Evolutionary conservation across 2,113 vertebrate genomes (phyloP).

Genomic region (Grammatotria lemairii): DNA sequence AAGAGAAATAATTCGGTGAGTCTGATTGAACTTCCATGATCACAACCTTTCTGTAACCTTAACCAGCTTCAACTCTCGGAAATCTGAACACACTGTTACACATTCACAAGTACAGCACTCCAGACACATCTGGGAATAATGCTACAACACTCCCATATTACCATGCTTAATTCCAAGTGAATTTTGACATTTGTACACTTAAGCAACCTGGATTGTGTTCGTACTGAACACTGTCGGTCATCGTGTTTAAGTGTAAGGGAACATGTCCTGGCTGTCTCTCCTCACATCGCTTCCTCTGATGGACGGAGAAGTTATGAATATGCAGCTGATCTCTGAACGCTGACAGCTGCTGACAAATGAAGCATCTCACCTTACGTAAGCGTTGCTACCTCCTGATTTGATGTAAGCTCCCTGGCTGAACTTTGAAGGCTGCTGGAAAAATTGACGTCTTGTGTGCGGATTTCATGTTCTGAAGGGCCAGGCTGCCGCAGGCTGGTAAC

Average conservation of each 20-base stretch:
- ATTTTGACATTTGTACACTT: neutral
- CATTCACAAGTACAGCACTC: neutral
- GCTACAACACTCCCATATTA: neutral
- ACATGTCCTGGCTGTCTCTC: neutral
- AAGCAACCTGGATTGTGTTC: neutral
- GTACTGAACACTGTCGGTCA: neutral
- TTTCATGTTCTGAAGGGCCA: neutral
- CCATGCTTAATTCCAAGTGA: neutral
- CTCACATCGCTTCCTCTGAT: constrained; percentile 7
- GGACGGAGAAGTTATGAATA: constrained; percentile 27
- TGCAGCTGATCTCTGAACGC: constrained; percentile 3
- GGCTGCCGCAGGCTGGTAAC: neutral
- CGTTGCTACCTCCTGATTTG: neutral
- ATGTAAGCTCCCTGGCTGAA: neutral
- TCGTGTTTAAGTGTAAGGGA: neutral
- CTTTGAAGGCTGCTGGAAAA: neutral
- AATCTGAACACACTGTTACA: neutral
- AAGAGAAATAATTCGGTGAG: neutral
- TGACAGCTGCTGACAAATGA: constrained; percentile 13
- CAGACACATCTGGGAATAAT: neutral
- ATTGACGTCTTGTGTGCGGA: neutral
- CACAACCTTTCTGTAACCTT: neutral
- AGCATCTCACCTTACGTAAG: constrained; percentile 15
- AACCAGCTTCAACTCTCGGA: neutral
- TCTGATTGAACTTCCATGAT: neutral